phyloP scores from a whole-genome alignment of 1,140 invertebrate species.

The Anastrepha obliqua region DNA sequence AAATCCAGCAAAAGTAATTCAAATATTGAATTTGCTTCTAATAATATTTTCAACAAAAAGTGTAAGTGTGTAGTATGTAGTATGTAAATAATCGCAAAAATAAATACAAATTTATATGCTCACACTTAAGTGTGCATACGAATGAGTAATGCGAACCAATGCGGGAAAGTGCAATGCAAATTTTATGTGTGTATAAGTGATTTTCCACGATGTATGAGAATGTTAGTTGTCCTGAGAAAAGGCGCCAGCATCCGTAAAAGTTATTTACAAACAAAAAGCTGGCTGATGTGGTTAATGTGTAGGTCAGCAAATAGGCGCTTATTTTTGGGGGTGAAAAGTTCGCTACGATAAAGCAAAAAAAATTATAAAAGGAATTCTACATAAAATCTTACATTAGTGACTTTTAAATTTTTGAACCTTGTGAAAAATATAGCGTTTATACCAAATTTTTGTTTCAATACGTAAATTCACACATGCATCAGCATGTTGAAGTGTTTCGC shows the following conservation, averaged over 20 bases:
- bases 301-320: neutral
- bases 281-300: neutral
- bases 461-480: neutral
- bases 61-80: constrained; percentile 33
- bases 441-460: neutral
- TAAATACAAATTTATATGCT: neutral
- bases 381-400: no score
- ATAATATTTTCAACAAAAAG: neutral
- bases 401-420: no score
- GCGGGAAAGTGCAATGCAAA: neutral
- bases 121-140: neutral
- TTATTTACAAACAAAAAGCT: constrained; percentile 28
- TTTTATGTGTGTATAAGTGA: constrained; percentile 14
- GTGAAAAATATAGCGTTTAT: no score
- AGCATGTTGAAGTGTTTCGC: neutral
- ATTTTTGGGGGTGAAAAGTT: neutral
- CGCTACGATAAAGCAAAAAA: neutral
- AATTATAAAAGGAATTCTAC: no score
- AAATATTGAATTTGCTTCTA: neutral
- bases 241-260: constrained; percentile 15
- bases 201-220: neutral
- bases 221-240: neutral
- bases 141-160: neutral
- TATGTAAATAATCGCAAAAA: no score
- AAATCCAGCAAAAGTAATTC: neutral